Conservation (phyloP, 1,140 invertebrate genomes). For the Phortica variegata region DNA sequence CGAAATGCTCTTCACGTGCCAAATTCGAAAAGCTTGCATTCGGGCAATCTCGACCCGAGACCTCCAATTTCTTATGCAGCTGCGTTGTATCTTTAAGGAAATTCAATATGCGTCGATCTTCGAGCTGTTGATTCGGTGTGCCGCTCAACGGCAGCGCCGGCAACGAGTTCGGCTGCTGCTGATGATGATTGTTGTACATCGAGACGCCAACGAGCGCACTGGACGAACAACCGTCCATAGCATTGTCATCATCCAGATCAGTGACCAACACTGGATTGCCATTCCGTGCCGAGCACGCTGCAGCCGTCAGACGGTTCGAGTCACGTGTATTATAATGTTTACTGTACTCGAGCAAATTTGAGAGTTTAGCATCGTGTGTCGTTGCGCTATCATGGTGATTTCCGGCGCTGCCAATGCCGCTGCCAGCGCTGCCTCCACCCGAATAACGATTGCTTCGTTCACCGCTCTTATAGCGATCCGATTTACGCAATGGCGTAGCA, state of each 20-base stretch:
- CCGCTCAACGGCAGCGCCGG: conserved; percentile 8
- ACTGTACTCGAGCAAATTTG: conserved; percentile 28
- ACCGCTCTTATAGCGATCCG: conserved; percentile 55
- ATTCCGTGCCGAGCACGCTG: conserved; percentile 27
- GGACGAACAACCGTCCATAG: conserved; percentile 39
- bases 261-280: conserved; percentile 44
- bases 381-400: no score
- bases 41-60: conserved; percentile 48
- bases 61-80: conserved; percentile 53
- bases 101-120: conserved; percentile 52
- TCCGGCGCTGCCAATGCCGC: neutral
- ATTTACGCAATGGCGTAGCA: conserved; percentile 52
- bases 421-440: neutral
- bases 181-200: conserved; percentile 27
- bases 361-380: conserved; percentile 33
- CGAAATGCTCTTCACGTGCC: conserved; percentile 54
- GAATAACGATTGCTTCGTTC: conserved; percentile 37
- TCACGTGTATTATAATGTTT: conserved; percentile 26
- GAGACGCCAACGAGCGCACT: conserved; percentile 37
- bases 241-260: conserved; percentile 48
- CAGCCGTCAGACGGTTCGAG: conserved; percentile 32
- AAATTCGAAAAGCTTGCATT: conserved; percentile 55
- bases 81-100: conserved; percentile 56
- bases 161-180: conserved; percentile 14
- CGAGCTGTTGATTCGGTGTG: conserved; percentile 45